Base-by-base conservation (phyloP, 2,888 invertebrate species). In the Pseudococcus longispinus region DNA sequence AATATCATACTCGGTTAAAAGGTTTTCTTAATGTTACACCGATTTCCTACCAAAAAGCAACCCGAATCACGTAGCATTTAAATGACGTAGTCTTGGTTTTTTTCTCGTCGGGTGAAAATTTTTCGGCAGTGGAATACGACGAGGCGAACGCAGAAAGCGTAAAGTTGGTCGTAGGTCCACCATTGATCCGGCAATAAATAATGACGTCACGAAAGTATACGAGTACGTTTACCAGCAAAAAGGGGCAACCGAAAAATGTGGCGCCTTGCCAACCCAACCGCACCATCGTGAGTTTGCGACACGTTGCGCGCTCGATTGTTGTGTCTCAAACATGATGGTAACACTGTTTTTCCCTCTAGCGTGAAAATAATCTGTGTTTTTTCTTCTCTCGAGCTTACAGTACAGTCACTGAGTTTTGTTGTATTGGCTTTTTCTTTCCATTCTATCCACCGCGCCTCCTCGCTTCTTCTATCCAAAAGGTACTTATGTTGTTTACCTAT, bases 221-320 rank as follows among this genome's bases (percentile, higher is more conserved):
- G 20, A 29, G 44, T 13, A n/a, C n/a, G n/a, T n/a, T n/a, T n/a
- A n/a, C n/a, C n/a, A n/a, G n/a, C n/a, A n/a, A n/a, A n/a, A 55
- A 74, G 29, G 74, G 80, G 23, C 37, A n/a, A 44, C 32, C 9
- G 32, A 26, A 85, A 85, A 85, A 51, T 51, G 77, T 86, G 86
- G 86, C 86, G 86, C 86, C 80, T 77, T 37, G 86, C 86, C 86
- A 86, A 85, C 85, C 70, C 44, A 74, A 51, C 23, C 60, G 15
- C 44, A 46, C 51, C 32, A 55, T 86, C 80, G 32, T 37, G 46
- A 51, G 46, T 74, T 85, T 85, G 46, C 74, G 85, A 74, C 44
- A 44, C 44, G 77, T 86, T 46, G 42, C 23, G 83, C 2, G 60
- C 23, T 55, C 4, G 55, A 3, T 20, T 80, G 77, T 65, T 65